Conservation (phyloP, 1,140 invertebrate genomes). For the Drosophila hydei region DNA sequence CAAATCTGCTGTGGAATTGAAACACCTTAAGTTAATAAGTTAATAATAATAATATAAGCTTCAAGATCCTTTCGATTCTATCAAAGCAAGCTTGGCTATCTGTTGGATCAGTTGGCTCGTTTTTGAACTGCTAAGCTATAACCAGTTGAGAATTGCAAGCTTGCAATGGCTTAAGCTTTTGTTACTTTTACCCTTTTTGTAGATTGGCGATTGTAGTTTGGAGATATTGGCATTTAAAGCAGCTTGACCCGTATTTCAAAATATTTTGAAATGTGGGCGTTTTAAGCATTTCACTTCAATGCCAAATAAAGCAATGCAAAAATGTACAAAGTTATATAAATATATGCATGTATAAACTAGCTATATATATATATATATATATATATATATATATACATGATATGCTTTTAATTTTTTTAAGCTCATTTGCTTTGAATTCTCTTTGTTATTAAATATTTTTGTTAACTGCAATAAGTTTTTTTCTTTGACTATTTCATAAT, state of each 20-base stretch:
- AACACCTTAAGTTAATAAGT: too few relatives aligned
- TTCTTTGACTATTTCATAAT: slow-evolving; percentile 27
- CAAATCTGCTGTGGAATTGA: too few relatives aligned
- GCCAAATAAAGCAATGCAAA: slow-evolving; percentile 26
- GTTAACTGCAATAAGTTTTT: slow-evolving; percentile 40
- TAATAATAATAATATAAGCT: too few relatives aligned
- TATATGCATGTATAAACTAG: too few relatives aligned
- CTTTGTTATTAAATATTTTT: slow-evolving; percentile 49
- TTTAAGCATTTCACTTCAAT: slow-evolving; percentile 42
- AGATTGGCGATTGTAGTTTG: too few relatives aligned
- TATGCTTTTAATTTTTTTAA: slow-evolving; percentile 28
- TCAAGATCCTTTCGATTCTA: too few relatives aligned
- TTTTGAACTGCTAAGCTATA: too few relatives aligned
- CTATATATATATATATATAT: not conserved
- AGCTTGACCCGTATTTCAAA: slow-evolving; percentile 67
- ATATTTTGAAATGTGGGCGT: slow-evolving; percentile 32
- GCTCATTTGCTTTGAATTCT: slow-evolving; percentile 25
- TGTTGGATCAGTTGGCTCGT: too few relatives aligned
- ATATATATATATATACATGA: not conserved
- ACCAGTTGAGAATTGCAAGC: too few relatives aligned
- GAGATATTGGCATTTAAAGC: not conserved
- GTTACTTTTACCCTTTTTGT: too few relatives aligned
- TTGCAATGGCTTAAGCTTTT: too few relatives aligned
- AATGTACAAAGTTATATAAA: slow-evolving; percentile 6
- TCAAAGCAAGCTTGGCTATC: too few relatives aligned